Evolutionary conservation across 2,113 vertebrate species (phyloP), one percentile per base, ranked within the genome.

Genomic region (Struthidea cinerea): DNA sequence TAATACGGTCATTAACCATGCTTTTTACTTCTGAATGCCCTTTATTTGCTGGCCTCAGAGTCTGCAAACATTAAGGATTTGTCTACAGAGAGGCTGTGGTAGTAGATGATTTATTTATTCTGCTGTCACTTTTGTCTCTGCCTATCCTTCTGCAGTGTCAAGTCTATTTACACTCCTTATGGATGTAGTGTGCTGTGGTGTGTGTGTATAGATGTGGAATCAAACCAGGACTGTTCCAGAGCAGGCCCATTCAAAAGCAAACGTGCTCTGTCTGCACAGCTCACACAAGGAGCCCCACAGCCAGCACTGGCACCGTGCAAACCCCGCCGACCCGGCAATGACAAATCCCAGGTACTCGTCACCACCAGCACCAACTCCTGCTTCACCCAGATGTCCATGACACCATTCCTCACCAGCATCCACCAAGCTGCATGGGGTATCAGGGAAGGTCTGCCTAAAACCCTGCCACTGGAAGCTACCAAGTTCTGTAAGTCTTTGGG

Each of bases 21-120:
- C 28, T 84, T 82, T 94, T 49, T 93, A 75, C 26, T 92, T 68
- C 80, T 90, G 80, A 90, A 90, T 78, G 37, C 37, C 56, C 79
- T 70, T 90, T 83, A 81, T 78, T 88, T 90, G 20, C 47, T 92
- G 76, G 46, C 53, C 53, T 94, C 68, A 67, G 78, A 93, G 47
- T 47, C 55, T 71, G 44, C 41, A 94, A 81, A 94, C 64, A 69
- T 56, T 49, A 79, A 77, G 73, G 60, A 67, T 70, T 84, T 93
- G 44, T 93, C 90, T 71, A 35, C 24, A 75, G 65, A 93, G 80
- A 84, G 68, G 10, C 35, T 81, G 46, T 35, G 15, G 64, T 65
- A 80, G 30, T 22, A 78, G 35, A 52, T 78, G 8, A 84, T 94
- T 94, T 90, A 92, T 92, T 96, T 90, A 88, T 88, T 90, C 60